Evolutionary conservation across 2,888 invertebrate genomes (phyloP).

Genomic region (Tetropium fuscum): DNA sequence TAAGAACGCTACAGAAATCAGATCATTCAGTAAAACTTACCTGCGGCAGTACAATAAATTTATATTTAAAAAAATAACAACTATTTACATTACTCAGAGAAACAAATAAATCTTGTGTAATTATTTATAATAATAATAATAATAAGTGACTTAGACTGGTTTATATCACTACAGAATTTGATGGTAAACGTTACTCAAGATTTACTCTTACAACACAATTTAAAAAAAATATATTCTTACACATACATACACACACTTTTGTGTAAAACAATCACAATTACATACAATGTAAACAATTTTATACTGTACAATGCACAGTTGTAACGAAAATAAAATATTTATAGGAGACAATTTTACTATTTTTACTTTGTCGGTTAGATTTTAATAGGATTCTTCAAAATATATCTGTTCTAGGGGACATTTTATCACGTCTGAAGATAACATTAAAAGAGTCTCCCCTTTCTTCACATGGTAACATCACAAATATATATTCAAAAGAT

Average conservation of each 20-base stretch:
- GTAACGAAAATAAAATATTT: conserved; percentile 31
- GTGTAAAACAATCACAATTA: conserved; percentile 31
- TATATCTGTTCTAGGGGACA: too few relatives aligned
- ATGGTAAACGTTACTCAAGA: conserved; percentile 15
- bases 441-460: conserved; percentile 6
- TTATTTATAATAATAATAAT: neutral
- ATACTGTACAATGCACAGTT: conserved; percentile 39
- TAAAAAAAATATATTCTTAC: conserved; percentile 15
- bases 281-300: conserved; percentile 33
- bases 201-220: conserved; percentile 16
- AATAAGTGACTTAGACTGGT: conserved; percentile 13
- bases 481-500: conserved; percentile 8
- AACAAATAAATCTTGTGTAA: conserved; percentile 26
- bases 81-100: conserved; percentile 30
- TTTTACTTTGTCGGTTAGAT: too few relatives aligned
- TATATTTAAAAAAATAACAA: conserved; percentile 36
- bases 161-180: conserved; percentile 8
- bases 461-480: conserved; percentile 17
- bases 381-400: too few relatives aligned
- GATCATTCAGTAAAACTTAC: conserved; percentile 33
- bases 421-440: neutral
- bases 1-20: conserved; percentile 28
- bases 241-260: conserved; percentile 20
- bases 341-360: conserved; percentile 14
- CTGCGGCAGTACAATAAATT: conserved; percentile 21